Evolutionary conservation across 2,888 invertebrate species (phyloP), one percentile per base, ranked within the genome.

Genomic region (Lochmaea crataegi): DNA sequence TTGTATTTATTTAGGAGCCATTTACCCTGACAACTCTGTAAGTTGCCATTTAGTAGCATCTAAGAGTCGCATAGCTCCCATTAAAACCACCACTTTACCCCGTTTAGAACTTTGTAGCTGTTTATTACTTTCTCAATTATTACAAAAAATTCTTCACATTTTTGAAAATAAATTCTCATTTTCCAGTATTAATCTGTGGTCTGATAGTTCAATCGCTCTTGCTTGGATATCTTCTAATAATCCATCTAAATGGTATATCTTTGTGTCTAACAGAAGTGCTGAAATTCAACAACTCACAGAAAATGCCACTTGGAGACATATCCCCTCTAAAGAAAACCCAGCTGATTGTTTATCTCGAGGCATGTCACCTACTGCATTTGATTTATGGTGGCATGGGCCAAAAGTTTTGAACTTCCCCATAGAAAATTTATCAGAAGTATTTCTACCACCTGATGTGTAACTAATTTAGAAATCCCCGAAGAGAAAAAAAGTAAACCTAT

Each of bases 81-180:
- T 67, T 16, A 67, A 57, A n/a, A 38, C 38, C 38, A 18, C 16
- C 32, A 56, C 57, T 2, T 11, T 57, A 16, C 67, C 67, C 26
- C 32, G 57, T 4, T 38, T 67, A 38, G 67, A 67, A 12, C 42
- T 67, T n/a, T 42, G 42, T 42, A 11, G 10, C 11, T 10, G 7
- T 7, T 7, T 10, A 42, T 1, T 3, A 7, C 11, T 42, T 10
- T 7, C 42, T 41, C 14, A 18, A 26, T 16, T 57, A 41, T n/a
- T 9, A 14, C 11, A 42, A 53, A 56, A 16, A 80, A 80, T 80
- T 76, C 9, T 56, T 16, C 26, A 18, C 4, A 56, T 56, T 11
- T 56, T 66, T 53, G 56, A 56, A 11, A 42, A 56, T n/a, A 32
- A 53, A 26, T 65, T 65, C 26, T 26, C 38, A n/a, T 51, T 65